Conservation (phyloP, 23 tunicate species). For the Ascidia mentula region DNA sequence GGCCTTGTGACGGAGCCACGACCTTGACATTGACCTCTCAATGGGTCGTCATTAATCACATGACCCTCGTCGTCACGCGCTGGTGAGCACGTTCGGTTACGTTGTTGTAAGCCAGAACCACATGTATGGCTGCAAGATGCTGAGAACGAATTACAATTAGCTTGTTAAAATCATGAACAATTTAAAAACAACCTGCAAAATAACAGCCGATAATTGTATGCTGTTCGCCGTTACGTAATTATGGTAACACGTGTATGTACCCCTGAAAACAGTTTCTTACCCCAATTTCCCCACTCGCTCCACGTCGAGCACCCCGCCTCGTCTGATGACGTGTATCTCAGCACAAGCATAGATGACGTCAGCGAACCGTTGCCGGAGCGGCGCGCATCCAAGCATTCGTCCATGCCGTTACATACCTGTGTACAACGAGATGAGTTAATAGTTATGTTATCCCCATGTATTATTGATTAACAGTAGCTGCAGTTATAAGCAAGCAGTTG, state of each 20-base stretch:
- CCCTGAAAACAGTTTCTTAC: background rate
- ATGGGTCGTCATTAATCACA: conserved; percentile 22
- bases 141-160: background rate
- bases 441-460: too few species aligned
- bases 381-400: conserved; percentile 47
- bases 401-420: conserved; percentile 53
- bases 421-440: too few species aligned
- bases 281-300: conserved; percentile 54
- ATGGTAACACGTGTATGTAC: too few species aligned
- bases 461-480: background rate
- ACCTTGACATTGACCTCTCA: conserved; percentile 44
- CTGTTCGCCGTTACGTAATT: too few species aligned
- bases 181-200: too few species aligned
- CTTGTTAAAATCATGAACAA: too few species aligned
- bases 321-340: conserved; percentile 40
- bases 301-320: conserved; percentile 59
- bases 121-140: conserved; percentile 51
- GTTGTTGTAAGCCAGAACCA: conserved; percentile 59
- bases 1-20: conserved; percentile 10
- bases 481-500: background rate
- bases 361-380: background rate
- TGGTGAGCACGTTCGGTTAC: conserved; percentile 36
- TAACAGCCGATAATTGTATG: too few species aligned
- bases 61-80: conserved; percentile 7
- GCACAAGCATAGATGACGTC: background rate